These are phyloP conservation scores for Auanema freiburgensis DNA, from an alignment of 2,888 invertebrate genomes.

Conservation along the genomic window DNA sequence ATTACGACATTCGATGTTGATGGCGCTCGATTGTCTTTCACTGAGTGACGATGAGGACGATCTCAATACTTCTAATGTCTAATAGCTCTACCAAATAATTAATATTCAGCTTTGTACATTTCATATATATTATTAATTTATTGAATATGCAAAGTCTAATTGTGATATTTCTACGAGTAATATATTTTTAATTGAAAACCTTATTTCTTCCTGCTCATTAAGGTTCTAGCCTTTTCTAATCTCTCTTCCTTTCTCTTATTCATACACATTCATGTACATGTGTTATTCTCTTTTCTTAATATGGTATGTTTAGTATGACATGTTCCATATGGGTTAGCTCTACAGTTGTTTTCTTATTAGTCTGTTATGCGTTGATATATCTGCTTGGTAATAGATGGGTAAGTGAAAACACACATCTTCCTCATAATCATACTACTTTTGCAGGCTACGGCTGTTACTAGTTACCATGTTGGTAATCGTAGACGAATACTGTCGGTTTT, in stretches of 20 bases:
- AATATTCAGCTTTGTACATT: background rate
- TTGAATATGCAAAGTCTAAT: background rate
- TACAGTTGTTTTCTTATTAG: no score
- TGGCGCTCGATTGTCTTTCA: conserved; percentile 52
- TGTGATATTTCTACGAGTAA: no score
- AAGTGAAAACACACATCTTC: conserved; percentile 13
- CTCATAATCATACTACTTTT: conserved; percentile 11
- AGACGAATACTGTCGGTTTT: conserved; percentile 47
- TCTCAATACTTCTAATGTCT: conserved; percentile 43
- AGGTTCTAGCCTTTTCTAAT: no score
- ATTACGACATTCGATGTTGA: conserved; percentile 49
- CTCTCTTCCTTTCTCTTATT: no score
- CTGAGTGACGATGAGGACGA: conserved; percentile 29
- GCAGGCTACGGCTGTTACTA: conserved; percentile 39
- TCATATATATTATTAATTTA: background rate
- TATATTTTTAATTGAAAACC: no score
- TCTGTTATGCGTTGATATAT: no score
- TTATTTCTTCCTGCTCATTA: no score
- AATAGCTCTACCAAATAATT: conserved; percentile 6
- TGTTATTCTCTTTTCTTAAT: no score
- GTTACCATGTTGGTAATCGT: conserved; percentile 53
- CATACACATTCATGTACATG: no score
- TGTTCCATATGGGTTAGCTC: no score
- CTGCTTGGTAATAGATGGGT: conserved; percentile 29
- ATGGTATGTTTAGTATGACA: no score